phyloP scores from a whole-genome alignment of 2,888 invertebrate species.

The Argynnis bischoffii region DNA sequence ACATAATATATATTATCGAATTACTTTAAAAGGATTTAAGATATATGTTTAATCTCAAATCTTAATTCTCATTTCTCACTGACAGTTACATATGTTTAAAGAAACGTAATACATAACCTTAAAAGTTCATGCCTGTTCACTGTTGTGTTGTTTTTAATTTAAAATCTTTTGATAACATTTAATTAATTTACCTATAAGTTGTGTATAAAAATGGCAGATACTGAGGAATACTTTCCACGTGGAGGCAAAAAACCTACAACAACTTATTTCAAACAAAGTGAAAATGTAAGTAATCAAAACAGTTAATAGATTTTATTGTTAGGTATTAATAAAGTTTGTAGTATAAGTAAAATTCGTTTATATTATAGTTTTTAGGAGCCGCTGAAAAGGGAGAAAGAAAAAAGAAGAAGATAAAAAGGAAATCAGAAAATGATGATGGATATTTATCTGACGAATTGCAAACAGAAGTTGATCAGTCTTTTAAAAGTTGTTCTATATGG shows the following conservation, averaged over 20 bases:
- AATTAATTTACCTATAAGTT: neutral
- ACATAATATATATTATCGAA: no score
- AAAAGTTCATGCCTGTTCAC: slow-evolving; percentile 15
- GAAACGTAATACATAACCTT: slow-evolving; percentile 10
- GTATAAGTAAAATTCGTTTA: slow-evolving; percentile 19
- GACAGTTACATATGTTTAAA: neutral
- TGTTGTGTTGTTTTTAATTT: neutral
- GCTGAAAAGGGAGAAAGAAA: slow-evolving; percentile 69
- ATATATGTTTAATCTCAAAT: no score
- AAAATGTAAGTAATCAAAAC: slow-evolving; percentile 57
- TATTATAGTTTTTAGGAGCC: slow-evolving; percentile 65
- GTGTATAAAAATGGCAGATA: slow-evolving; percentile 55
- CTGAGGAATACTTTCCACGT: slow-evolving; percentile 82
- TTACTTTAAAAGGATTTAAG: no score
- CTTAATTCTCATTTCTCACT: neutral
- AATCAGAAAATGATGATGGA: slow-evolving; percentile 68
- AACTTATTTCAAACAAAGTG: slow-evolving; percentile 70
- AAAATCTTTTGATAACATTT: neutral
- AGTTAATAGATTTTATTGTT: slow-evolving; percentile 2
- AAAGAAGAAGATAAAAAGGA: slow-evolving; percentile 64
- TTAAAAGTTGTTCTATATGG: slow-evolving; percentile 63
- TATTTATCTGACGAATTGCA: slow-evolving; percentile 69
- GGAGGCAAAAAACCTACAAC: slow-evolving; percentile 77
- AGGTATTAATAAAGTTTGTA: neutral
- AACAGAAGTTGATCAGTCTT: slow-evolving; percentile 58